These are phyloP conservation scores for Solea solea DNA, from an alignment of 2,113 vertebrate species.

Conservation along the genomic window DNA sequence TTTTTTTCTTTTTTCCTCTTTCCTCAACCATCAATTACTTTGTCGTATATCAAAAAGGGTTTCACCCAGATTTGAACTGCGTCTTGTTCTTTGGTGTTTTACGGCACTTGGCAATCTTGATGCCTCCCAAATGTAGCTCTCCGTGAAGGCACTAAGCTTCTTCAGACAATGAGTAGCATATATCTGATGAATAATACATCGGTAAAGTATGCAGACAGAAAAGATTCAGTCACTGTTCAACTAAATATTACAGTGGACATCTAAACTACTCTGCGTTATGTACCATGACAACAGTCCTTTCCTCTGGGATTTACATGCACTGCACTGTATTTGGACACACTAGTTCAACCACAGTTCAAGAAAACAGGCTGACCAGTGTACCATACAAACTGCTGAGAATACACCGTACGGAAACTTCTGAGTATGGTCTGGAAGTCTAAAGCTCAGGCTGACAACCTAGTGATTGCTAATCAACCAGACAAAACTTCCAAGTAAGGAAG, in stretches of 20 bases:
- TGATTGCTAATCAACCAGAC: too few species aligned
- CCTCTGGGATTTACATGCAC: conserved; percentile 1
- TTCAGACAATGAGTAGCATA: conserved; percentile 31
- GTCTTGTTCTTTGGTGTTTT: too few species aligned
- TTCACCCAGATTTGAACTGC: too few species aligned
- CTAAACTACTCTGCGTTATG: not conserved
- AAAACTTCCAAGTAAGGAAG: too few species aligned
- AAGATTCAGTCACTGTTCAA: conserved; percentile 14
- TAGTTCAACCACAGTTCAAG: conserved; percentile 34
- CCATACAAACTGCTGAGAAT: too few species aligned
- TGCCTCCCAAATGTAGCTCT: not conserved
- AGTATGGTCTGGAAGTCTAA: too few species aligned
- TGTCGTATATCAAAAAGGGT: too few species aligned
- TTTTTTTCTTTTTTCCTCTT: too few species aligned
- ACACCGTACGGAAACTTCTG: too few species aligned
- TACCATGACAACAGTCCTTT: not conserved
- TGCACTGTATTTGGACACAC: conserved; percentile 1
- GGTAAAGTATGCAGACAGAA: conserved; percentile 1
- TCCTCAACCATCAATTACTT: too few species aligned
- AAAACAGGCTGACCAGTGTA: not conserved
- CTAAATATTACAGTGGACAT: conserved; percentile 24
- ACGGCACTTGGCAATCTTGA: too few species aligned
- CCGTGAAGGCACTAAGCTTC: conserved; percentile 11
- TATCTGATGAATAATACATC: conserved; percentile 43
- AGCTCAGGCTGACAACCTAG: too few species aligned